Evolutionary conservation across 2,113 vertebrate genomes (phyloP), one percentile per base, ranked within the genome.

Genomic region (Phocoena sinus): DNA sequence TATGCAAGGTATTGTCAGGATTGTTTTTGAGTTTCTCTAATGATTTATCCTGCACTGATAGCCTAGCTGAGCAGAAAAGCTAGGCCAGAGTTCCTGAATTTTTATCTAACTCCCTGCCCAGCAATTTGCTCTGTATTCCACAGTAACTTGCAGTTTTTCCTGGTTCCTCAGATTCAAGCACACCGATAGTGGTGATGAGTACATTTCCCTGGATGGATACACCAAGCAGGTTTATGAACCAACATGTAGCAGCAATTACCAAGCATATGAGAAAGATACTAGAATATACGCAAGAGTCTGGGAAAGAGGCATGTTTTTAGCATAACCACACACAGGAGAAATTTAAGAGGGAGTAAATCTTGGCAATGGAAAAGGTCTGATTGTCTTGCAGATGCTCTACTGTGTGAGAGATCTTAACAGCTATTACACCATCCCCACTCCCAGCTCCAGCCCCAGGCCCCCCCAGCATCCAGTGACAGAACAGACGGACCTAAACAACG

Each of bases 341-440:
- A 96, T 82, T 58, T 62, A 82, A 89, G 44, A 93, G 9, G 26
- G 33, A 96, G 56, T 91, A 62, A 94, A 79, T 91, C 60, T 91
- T 96, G 62, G 53, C 81, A 97, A 53, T 56, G 31, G 47, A 89
- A 91, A 96, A 94, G 56, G 44, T 83, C 74, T 94, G n/a, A 84
- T 41, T 90, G 38, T 84, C 89, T 68, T 91, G n/a, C 26, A 95
- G 90, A 97, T 94, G 56, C 28, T 95, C 67, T 95, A 95, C 94
- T 89, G 67, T 62, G n/a, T 81, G 89, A 93, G 38, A 63, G 36
- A 94, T 89, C 53, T 89, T 93, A 91, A 81, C 53, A 76, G 67
- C 38, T 94, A 68, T 85, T 93, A 31, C 6, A 81, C 65, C 58
- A 80, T 88, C 26, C 23, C 15, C 63, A 85, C 82, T 65, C 31